phyloP scores from a whole-genome alignment of 2,113 vertebrate genomes.

The Galemys pyrenaicus region DNA sequence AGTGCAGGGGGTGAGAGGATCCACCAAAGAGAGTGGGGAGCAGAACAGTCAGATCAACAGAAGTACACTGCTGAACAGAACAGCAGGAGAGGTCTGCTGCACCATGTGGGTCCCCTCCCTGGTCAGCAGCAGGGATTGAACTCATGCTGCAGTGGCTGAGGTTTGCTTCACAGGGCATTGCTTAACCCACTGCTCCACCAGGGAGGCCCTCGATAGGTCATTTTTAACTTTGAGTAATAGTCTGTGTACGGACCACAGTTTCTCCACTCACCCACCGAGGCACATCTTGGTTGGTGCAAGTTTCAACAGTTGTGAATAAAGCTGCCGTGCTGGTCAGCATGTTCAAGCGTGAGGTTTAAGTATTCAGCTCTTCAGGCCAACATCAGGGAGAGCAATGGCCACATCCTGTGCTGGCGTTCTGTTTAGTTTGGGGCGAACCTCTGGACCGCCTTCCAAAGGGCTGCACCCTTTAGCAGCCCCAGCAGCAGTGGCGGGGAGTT shows the following conservation, averaged over 20 bases:
- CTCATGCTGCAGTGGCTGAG: too few species aligned
- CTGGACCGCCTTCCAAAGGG: not conserved
- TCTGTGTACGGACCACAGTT: not conserved
- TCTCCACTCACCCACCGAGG: not conserved
- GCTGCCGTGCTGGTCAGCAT: not conserved
- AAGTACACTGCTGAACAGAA: too few species aligned
- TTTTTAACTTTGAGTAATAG: not conserved
- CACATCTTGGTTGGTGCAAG: not conserved
- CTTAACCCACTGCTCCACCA: too few species aligned
- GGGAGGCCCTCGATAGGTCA: not conserved
- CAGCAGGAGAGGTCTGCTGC: too few species aligned
- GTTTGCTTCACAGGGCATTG: too few species aligned
- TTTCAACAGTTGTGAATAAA: not conserved
- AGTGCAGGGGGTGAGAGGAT: too few species aligned
- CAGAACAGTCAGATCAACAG: too few species aligned
- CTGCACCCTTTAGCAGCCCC: not conserved
- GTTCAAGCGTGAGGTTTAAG: not conserved
- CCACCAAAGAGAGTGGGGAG: too few species aligned
- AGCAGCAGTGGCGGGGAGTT: not conserved
- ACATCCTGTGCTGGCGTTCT: not conserved
- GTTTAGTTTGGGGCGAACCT: not conserved
- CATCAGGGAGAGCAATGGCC: not conserved
- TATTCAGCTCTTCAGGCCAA: not conserved
- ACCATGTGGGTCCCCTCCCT: too few species aligned
- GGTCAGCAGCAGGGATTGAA: too few species aligned